These are phyloP conservation scores for Paracanthobrama guichenoti DNA, from an alignment of 2,113 vertebrate species.

Conservation along the genomic window DNA sequence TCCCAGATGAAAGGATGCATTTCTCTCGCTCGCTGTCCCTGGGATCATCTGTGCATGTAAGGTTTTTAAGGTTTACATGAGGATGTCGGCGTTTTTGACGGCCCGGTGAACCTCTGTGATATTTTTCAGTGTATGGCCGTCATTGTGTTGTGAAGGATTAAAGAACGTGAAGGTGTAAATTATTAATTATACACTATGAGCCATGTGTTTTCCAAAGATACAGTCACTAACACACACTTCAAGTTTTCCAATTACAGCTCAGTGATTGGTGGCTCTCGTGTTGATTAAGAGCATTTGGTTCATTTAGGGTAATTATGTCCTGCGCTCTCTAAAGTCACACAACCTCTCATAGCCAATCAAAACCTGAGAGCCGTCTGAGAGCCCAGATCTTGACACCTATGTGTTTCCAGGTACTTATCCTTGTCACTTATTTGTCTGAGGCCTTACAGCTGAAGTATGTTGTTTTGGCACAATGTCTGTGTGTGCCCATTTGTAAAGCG, in stretches of 20 bases:
- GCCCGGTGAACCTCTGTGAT: not conserved
- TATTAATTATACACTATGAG: conserved; percentile 24
- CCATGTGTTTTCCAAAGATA: conserved; percentile 20
- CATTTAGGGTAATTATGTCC: conserved; percentile 39
- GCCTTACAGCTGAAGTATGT: not conserved
- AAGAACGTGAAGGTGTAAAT: conserved; percentile 33
- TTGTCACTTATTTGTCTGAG: not conserved
- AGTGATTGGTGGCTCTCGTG: conserved; percentile 22
- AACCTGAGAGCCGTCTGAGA: conserved; percentile 5
- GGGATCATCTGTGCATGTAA: not conserved
- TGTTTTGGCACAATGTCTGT: not conserved
- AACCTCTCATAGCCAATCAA: conserved; percentile 25
- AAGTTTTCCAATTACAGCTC: conserved; percentile 12
- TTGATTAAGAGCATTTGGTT: conserved; percentile 25
- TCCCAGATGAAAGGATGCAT: not conserved
- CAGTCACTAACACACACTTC: not conserved
- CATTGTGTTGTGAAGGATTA: not conserved
- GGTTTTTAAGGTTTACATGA: conserved; percentile 28
- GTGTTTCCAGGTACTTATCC: not conserved
- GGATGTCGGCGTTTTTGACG: conserved; percentile 42
- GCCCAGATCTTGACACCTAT: not conserved
- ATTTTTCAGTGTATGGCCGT: not conserved
- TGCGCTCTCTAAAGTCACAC: conserved; percentile 16
- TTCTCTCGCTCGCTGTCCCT: not conserved
- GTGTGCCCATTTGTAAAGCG: not conserved